A percentile compares a stretch with the other conserved stretches of the same genome.
These are phyloP conservation scores for Heliconius charithonia DNA, from an alignment of 2,888 invertebrate genomes.

Conservation along the genomic window DNA sequence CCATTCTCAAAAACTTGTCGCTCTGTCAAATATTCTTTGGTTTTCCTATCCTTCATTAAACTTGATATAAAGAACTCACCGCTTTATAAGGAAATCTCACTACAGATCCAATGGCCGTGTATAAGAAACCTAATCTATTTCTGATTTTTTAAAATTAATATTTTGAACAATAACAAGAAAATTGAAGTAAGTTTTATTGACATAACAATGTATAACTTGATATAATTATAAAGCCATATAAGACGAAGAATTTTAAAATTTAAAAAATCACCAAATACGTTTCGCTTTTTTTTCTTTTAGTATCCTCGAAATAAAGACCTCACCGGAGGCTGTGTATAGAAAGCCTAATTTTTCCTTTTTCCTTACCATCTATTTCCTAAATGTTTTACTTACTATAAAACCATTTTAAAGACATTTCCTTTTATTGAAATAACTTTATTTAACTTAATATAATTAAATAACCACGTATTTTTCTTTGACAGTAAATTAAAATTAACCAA, in stretches of 20 bases:
- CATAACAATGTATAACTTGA: no score
- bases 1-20: not conserved
- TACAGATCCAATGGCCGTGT: no score
- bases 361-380: no score
- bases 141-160: constrained; percentile 80
- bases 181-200: no score
- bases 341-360: no score
- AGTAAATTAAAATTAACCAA: no score
- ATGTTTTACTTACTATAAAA: not conserved
- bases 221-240: no score
- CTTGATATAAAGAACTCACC: constrained; percentile 96
- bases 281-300: not conserved
- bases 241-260: no score
- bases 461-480: no score
- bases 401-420: not conserved
- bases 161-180: no score
- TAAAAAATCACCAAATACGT: not conserved
- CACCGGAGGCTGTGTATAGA: no score
- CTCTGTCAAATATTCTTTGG: constrained; percentile 65
- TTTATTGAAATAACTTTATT: not conserved
- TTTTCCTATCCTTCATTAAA: constrained; percentile 88
- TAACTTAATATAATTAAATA: no score
- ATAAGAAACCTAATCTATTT: constrained; percentile 93
- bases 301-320: not conserved
- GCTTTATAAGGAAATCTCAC: constrained; percentile 99